These are phyloP conservation scores for Hemistola chrysoprasaria DNA, from an alignment of 2,888 invertebrate genomes.

Conservation along the genomic window DNA sequence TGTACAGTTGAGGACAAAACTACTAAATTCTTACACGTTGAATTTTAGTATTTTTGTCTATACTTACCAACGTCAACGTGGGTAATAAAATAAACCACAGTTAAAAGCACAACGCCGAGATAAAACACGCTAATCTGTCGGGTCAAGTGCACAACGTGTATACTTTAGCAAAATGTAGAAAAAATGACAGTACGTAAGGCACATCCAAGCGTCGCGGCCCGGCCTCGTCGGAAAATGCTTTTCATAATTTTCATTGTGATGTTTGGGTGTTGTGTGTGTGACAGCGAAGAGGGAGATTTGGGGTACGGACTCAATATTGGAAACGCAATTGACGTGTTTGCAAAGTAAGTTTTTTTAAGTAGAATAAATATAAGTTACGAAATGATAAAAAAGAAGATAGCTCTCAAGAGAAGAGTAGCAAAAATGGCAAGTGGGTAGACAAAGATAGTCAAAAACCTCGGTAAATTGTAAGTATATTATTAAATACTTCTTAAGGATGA, in stretches of 20 bases:
- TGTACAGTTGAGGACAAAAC: too few species aligned
- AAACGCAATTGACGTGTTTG: conserved; percentile 71
- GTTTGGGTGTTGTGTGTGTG: conserved; percentile 46
- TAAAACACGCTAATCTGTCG: conserved; percentile 55
- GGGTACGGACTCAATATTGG: conserved; percentile 68
- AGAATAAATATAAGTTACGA: neutral
- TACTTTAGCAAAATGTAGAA: conserved; percentile 74
- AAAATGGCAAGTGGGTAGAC: too few species aligned
- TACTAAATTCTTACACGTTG: too few species aligned
- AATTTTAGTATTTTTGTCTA: too few species aligned
- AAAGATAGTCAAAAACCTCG: too few species aligned
- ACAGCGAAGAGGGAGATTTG: conserved; percentile 56
- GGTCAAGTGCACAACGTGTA: conserved; percentile 73
- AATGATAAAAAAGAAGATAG: too few species aligned
- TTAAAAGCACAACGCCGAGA: conserved; percentile 14
- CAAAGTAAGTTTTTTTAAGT: conserved; percentile 66
- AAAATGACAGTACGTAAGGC: conserved; percentile 62
- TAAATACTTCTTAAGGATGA: too few species aligned
- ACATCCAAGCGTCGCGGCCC: conserved; percentile 41
- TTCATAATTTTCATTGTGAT: conserved; percentile 41
- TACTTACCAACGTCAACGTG: too few species aligned
- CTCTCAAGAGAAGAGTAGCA: too few species aligned
- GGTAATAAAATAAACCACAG: conserved; percentile 27
- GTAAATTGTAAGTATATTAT: too few species aligned
- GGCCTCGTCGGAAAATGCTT: conserved; percentile 40